A percentile compares a stretch with the other conserved stretches of the same genome.
Conservation (phyloP, 1,140 invertebrate species). For the Drosophila subpulchrella region DNA sequence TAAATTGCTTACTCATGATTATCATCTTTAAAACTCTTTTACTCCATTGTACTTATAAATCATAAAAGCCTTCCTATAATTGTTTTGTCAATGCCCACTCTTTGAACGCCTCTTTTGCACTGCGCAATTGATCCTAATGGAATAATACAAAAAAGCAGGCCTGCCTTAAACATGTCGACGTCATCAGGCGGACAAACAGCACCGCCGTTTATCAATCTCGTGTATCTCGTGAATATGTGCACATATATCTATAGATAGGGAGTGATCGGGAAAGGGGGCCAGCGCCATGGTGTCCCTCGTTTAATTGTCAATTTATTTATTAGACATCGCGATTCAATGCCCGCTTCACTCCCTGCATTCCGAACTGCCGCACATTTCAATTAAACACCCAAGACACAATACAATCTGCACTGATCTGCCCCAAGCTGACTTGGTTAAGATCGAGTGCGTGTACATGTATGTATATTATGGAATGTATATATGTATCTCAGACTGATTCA, state of each 20-base stretch:
- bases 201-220: slow-evolving; percentile 27
- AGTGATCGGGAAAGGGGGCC: background rate
- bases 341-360: background rate
- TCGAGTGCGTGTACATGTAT: slow-evolving; percentile 5
- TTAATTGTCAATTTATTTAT: slow-evolving; percentile 66
- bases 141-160: slow-evolving; percentile 29
- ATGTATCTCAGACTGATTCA: slow-evolving; percentile 9
- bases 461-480: background rate
- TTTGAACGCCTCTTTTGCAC: background rate
- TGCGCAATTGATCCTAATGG: slow-evolving; percentile 37
- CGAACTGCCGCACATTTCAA: slow-evolving; percentile 25
- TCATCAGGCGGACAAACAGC: slow-evolving; percentile 12
- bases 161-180: slow-evolving; percentile 7
- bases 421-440: slow-evolving; percentile 57
- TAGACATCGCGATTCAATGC: slow-evolving; percentile 51
- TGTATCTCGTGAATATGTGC: slow-evolving; percentile 1
- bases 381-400: slow-evolving; percentile 56
- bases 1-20: too few species aligned
- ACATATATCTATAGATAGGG: background rate
- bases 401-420: slow-evolving; percentile 74
- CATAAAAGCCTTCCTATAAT: too few species aligned
- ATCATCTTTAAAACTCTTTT: too few species aligned
- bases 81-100: background rate
- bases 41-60: too few species aligned
- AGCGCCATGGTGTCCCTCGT: slow-evolving; percentile 5